Evolutionary conservation across 35 echinoderm and acorn worm species (phyloP).

Genomic region (Ophiothrix spiculata): DNA sequence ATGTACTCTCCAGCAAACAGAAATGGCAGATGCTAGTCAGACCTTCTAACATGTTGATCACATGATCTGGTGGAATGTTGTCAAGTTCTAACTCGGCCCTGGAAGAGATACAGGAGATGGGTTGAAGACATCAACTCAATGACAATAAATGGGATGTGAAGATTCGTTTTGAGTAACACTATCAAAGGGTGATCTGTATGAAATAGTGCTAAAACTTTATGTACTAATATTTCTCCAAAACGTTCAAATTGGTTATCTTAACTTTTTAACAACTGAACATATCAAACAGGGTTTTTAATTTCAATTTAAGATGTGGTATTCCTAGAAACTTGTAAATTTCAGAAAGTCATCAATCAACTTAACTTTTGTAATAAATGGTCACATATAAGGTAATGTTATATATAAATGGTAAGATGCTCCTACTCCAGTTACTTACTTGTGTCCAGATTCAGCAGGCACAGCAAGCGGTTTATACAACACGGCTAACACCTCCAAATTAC

Average conservation of each 20-base stretch:
- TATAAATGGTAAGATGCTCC: neutral
- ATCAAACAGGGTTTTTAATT: neutral
- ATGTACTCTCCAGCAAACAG: constrained; percentile 87
- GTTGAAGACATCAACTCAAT: too few species aligned
- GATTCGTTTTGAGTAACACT: too few species aligned
- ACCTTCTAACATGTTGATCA: constrained; percentile 89
- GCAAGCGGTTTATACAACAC: constrained; percentile 35
- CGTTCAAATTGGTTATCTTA: neutral
- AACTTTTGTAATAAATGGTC: neutral
- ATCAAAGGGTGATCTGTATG: too few species aligned
- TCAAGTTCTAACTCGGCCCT: constrained; percentile 43
- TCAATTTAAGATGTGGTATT: neutral
- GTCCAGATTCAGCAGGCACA: constrained; percentile 40
- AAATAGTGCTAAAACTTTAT: neutral
- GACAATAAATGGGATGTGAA: too few species aligned
- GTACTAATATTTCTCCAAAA: neutral
- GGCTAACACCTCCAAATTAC: constrained; percentile 81
- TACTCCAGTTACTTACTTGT: constrained; percentile 46
- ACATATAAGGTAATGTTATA: neutral
- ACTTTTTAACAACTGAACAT: neutral
- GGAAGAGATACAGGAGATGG: neutral
- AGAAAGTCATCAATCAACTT: neutral
- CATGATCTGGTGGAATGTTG: constrained; percentile 93
- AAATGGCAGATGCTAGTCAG: constrained; percentile 95
- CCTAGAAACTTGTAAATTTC: neutral